Evolutionary conservation across 1,140 invertebrate species (phyloP).

Genomic region (Bradynema listronoti): DNA sequence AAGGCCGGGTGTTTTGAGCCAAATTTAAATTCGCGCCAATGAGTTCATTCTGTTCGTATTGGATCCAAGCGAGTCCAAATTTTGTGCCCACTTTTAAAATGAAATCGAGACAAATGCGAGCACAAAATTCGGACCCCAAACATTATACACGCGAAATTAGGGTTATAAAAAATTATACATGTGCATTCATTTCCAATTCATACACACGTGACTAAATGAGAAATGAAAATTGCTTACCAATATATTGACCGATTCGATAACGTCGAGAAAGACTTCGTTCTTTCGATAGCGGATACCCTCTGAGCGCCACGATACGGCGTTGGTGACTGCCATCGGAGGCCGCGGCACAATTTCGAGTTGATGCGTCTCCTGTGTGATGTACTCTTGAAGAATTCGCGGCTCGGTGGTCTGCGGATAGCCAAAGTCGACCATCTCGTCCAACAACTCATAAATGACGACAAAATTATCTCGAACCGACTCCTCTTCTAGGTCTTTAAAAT

Average conservation of each 20-base stretch:
- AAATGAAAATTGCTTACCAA: no score
- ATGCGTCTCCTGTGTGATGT: conserved; percentile 90
- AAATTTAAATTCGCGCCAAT: no score
- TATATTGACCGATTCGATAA: conserved; percentile 97
- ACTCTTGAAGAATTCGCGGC: conserved; percentile 96
- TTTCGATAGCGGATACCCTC: conserved; percentile 99
- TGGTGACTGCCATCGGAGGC: conserved; percentile 96
- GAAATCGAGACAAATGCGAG: no score
- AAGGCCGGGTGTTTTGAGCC: no score
- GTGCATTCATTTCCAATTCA: no score
- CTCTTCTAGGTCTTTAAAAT: conserved; percentile 98
- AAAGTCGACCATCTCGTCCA: conserved; percentile 98
- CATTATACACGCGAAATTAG: conserved; percentile 4
- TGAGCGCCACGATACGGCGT: conserved; percentile 93
- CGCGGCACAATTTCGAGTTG: conserved; percentile 85
- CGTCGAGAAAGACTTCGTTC: conserved; percentile 99
- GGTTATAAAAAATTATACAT: conserved; percentile 14
- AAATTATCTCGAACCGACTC: conserved; percentile 99
- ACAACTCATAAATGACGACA: conserved; percentile 94
- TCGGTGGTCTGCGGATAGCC: conserved; percentile 76
- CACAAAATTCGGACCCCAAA: background rate
- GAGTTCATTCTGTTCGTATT: no score
- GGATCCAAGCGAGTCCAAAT: no score
- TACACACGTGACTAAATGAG: no score
- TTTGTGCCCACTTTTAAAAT: no score